A percentile compares a stretch with the other conserved stretches of the same genome.
Evolutionary conservation across 2,888 invertebrate species (phyloP).

Genomic region (Andrena flavipes): DNA sequence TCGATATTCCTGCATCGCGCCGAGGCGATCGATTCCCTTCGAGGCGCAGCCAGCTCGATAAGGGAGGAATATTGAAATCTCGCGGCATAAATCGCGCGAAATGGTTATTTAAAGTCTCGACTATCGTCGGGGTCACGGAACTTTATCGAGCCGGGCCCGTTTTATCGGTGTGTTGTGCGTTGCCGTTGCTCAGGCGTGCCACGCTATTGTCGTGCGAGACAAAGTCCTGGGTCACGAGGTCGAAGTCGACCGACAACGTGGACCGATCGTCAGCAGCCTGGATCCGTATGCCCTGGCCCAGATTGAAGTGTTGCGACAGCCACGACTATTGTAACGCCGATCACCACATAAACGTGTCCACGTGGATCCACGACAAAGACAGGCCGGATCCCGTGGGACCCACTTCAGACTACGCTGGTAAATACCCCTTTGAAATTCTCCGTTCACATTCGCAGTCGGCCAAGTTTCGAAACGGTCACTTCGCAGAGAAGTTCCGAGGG

Average conservation of each 20-base stretch:
- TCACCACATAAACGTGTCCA: conserved; percentile 58
- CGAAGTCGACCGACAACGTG: conserved; percentile 58
- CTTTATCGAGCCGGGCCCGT: conserved; percentile 64
- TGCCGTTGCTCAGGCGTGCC: conserved; percentile 68
- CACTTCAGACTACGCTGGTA: conserved; percentile 43
- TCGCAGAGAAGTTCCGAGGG: background rate
- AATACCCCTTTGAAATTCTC: conserved; percentile 2
- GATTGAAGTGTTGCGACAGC: conserved; percentile 77
- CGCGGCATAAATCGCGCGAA: conserved; percentile 43
- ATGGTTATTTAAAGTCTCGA: conserved; percentile 53
- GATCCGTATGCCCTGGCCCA: conserved; percentile 73
- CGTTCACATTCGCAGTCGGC: background rate
- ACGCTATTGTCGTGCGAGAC: conserved; percentile 79
- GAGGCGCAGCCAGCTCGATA: background rate
- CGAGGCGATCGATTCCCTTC: conserved; percentile 5
- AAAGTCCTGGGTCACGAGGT: conserved; percentile 74
- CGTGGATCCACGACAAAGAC: conserved; percentile 49
- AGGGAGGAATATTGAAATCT: conserved; percentile 42
- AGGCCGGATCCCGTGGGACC: conserved; percentile 12
- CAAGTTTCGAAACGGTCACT: background rate
- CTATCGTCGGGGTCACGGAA: conserved; percentile 68
- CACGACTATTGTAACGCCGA: conserved; percentile 78
- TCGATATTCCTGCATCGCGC: background rate
- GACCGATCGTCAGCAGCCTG: conserved; percentile 52
- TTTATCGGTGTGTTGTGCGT: conserved; percentile 47